phyloP scores from a whole-genome alignment of 2,113 vertebrate species.

The Zosterops borbonicus region DNA sequence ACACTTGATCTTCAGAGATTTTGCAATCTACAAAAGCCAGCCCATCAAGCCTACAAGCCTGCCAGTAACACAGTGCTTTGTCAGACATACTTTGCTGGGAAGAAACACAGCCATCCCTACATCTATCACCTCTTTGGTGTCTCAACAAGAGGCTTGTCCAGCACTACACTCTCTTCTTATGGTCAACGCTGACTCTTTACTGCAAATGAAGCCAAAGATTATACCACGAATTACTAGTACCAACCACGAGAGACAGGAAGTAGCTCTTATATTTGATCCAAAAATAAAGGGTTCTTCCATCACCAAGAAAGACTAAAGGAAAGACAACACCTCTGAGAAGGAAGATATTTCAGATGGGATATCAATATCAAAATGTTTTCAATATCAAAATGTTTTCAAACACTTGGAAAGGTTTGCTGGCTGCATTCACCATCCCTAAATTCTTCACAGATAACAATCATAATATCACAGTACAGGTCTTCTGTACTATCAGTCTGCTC shows the following conservation, averaged over 20 bases:
- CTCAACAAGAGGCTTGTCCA: background rate
- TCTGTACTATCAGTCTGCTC: background rate
- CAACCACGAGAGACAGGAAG: background rate
- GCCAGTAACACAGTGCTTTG: background rate
- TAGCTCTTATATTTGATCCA: background rate
- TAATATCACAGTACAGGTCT: background rate
- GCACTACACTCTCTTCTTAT: background rate
- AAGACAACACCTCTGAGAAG: background rate
- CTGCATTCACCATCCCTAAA: background rate
- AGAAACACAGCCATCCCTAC: background rate
- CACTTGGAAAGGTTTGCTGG: background rate
- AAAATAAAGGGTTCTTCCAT: background rate
- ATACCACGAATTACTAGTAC: background rate
- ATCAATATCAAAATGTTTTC: background rate
- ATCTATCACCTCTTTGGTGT: background rate
- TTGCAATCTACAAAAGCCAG: background rate
- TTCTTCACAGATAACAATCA: background rate
- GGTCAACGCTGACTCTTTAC: background rate
- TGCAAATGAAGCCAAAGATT: background rate
- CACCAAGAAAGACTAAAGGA: background rate
- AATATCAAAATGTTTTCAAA: background rate
- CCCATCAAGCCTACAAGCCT: fast-evolving
- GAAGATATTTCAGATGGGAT: background rate
- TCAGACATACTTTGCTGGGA: background rate
- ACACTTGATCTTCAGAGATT: background rate